These are phyloP conservation scores for Hemichromis elongatus DNA, from an alignment of 2,113 vertebrate species.

Conservation along the genomic window DNA sequence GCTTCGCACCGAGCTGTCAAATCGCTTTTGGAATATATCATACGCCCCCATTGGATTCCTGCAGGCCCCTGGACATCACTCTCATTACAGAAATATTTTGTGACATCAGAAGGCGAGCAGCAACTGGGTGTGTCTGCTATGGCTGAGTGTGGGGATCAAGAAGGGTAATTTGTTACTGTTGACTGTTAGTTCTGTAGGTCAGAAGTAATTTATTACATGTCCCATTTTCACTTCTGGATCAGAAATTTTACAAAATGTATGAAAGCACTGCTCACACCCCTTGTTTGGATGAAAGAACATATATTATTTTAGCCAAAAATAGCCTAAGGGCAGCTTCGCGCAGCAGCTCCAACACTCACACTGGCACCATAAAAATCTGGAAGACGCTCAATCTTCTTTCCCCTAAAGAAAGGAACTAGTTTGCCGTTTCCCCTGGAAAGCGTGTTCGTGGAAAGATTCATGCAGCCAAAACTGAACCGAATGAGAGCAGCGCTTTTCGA, in stretches of 20 bases:
- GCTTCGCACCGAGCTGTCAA: constrained; percentile 27
- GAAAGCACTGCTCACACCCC: neutral
- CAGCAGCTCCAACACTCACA: constrained; percentile 11
- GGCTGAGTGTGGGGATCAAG: neutral
- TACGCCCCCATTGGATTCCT: constrained; percentile 30
- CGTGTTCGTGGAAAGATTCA: constrained; percentile 18
- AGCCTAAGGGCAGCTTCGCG: neutral
- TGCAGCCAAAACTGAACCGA: neutral
- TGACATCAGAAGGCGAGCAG: constrained; percentile 12
- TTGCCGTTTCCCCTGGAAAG: constrained; percentile 14
- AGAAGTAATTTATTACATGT: neutral
- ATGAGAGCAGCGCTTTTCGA: neutral
- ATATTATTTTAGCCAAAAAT: constrained; percentile 12
- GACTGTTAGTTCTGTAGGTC: neutral
- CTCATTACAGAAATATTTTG: constrained; percentile 20
- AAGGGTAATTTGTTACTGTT: too few species aligned
- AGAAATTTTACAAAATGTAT: neutral
- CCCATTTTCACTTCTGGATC: neutral
- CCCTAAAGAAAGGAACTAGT: neutral
- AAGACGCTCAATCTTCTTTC: neutral
- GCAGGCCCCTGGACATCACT: constrained; percentile 18
- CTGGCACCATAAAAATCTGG: constrained; percentile 8
- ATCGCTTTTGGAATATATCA: constrained; percentile 31
- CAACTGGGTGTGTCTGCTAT: constrained; percentile 7
- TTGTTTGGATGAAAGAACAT: neutral